Percentiles rank a stretch among this genome's conserved stretches.
Conservation (phyloP, 2,888 invertebrate species). For the Stenodema calcarata region DNA sequence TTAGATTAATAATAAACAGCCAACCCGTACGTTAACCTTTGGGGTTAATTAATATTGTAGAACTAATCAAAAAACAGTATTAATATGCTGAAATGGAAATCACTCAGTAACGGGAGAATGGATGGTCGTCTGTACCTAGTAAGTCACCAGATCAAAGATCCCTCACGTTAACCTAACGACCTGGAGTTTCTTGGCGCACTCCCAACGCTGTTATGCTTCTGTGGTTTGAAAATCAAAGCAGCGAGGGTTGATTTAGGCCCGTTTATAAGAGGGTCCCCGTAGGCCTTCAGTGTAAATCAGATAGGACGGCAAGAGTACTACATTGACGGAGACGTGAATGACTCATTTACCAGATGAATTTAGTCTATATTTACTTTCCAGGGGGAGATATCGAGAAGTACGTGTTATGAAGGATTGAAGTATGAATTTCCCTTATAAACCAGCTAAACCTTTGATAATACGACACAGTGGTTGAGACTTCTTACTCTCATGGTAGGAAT, state of each 20-base stretch:
- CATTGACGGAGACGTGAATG: background rate
- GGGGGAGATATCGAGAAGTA: background rate
- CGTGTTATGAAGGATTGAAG: background rate
- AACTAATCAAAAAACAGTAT: background rate
- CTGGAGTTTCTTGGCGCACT: background rate
- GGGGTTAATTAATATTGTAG: background rate
- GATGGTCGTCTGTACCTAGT: background rate
- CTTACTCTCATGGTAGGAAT: too few species aligned
- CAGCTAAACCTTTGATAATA: too few species aligned
- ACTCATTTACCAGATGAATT: background rate
- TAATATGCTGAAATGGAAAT: background rate
- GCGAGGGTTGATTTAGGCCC: background rate
- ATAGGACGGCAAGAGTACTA: background rate
- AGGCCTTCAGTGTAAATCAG: background rate
- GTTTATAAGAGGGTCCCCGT: background rate
- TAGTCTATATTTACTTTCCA: background rate
- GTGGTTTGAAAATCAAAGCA: background rate
- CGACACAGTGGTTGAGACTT: too few species aligned
- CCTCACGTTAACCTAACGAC: background rate
- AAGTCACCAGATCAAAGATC: background rate
- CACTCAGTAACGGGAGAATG: background rate
- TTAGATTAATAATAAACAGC: too few species aligned
- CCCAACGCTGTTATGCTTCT: background rate
- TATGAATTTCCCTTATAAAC: too few species aligned
- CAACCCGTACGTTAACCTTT: too few species aligned